These are phyloP conservation scores for Hylyphantes graminicola DNA, from an alignment of 1,140 invertebrate genomes.

Conservation along the genomic window DNA sequence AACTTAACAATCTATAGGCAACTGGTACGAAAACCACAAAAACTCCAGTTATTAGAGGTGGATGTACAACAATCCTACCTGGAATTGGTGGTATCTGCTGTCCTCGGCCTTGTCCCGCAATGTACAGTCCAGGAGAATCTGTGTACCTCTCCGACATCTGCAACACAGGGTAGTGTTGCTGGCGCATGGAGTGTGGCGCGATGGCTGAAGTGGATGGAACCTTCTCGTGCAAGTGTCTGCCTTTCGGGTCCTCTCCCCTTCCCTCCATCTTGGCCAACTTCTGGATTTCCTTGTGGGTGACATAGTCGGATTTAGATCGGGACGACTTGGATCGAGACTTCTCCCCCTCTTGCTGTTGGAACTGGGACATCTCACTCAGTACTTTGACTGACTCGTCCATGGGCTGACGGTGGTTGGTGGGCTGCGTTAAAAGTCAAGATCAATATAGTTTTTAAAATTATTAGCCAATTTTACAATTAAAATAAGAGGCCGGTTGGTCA, in stretches of 20 bases:
- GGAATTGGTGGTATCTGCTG: conserved; percentile 3
- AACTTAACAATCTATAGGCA: too few species aligned
- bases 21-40: too few species aligned
- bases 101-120: conserved; percentile 32
- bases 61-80: too few species aligned
- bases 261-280: conserved; percentile 32
- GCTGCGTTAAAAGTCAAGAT: too few species aligned
- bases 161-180: conserved; percentile 47
- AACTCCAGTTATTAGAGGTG: too few species aligned
- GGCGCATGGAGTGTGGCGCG: conserved; percentile 62
- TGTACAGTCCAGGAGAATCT: conserved; percentile 78
- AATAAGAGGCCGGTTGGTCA: too few species aligned
- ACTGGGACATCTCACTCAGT: conserved; percentile 4
- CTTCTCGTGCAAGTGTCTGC: conserved; percentile 21
- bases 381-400: conserved; percentile 52
- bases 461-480: too few species aligned
- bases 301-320: conserved; percentile 43
- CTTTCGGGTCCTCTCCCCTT: conserved; percentile 31
- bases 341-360: conserved; percentile 19
- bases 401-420: conserved; percentile 20
- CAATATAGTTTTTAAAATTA: too few species aligned
- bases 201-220: conserved; percentile 29
- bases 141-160: conserved; percentile 75
- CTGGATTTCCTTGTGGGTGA: conserved; percentile 6
- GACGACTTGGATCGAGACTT: conserved; percentile 36